Evolutionary conservation across 2,113 vertebrate species (phyloP).

Genomic region (Nyctibius bracteatus): DNA sequence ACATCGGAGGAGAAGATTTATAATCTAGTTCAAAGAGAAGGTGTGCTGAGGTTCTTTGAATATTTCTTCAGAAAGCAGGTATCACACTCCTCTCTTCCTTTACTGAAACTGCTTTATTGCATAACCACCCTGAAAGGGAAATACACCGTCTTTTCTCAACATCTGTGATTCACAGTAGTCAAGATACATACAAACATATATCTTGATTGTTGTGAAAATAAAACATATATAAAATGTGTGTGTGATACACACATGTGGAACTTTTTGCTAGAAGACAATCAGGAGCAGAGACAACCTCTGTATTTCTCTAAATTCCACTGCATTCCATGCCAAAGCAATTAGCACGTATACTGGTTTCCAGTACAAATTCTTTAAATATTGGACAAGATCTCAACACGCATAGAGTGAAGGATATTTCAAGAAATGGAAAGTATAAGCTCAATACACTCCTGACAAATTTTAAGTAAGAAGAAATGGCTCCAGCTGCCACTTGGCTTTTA

Average conservation of each 20-base stretch:
- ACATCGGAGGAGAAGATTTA: background rate
- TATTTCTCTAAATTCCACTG: background rate
- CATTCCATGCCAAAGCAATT: background rate
- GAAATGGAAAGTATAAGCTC: background rate
- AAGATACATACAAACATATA: background rate
- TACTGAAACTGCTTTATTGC: background rate
- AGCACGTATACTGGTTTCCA: background rate
- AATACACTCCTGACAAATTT: background rate
- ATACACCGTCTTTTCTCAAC: conserved; percentile 25
- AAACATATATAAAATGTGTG: background rate
- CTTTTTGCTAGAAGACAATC: background rate
- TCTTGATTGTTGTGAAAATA: background rate
- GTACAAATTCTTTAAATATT: background rate
- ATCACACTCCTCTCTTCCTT: background rate
- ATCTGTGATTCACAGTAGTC: background rate
- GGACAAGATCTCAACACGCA: background rate
- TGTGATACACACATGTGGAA: background rate
- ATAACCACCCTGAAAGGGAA: conserved; percentile 18
- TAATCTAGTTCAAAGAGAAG: background rate
- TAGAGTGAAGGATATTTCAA: background rate
- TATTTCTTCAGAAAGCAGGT: background rate
- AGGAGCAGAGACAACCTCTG: background rate
- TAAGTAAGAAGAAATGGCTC: background rate
- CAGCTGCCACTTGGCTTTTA: background rate
- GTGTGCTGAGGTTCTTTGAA: background rate